Base-by-base conservation (phyloP, 1,140 invertebrate genomes). In the Phenacoccus solenopsis region DNA sequence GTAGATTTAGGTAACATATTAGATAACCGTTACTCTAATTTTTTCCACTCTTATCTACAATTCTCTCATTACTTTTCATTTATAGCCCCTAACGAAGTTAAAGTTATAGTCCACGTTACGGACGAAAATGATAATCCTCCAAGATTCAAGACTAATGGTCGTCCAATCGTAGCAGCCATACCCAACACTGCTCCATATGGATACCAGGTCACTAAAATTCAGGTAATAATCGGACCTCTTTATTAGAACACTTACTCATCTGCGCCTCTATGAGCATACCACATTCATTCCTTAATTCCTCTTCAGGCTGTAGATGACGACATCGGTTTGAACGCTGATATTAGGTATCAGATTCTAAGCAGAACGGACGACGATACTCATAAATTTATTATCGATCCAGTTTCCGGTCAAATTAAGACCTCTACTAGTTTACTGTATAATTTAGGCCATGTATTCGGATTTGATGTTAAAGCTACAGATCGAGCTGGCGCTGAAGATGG, bases 391-490 rank as follows among this genome's bases (percentile, higher is more conserved):
- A 87, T 92, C 70, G 89, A 92, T 77, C 83, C 89, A 1, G 75
- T 85, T 0, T 86, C 82, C 22, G 90, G 90, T 5, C 84, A 87
- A 73, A 86, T 93, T 20, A 81, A 88, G n/a, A 84, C 88, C 0
- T 82, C 90, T 21, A 82, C 83, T 4, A 84, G 85, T 30, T 85
- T 88, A 71, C 77, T 80, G 1, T 79, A 83, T 32, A 87, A 90
- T 68, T 85, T 85, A 16, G 88, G 89, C 1, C 81, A 84, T 71
- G 86, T 92, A 35, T 92, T 88, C 75, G 88, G 88, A 1, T 92
- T 93, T 75, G 90, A 93, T 79, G 90, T 93, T n/a, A 90, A 90
- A 79, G 91, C 90, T 3, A 91, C 89, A 0, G 91, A 94, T 76
- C 83, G 85, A 70, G 76, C 80, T 59, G 91, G 91, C 0, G 86